Base-by-base conservation (phyloP, 2,113 vertebrate genomes). In the Cercopithecus mona region DNA sequence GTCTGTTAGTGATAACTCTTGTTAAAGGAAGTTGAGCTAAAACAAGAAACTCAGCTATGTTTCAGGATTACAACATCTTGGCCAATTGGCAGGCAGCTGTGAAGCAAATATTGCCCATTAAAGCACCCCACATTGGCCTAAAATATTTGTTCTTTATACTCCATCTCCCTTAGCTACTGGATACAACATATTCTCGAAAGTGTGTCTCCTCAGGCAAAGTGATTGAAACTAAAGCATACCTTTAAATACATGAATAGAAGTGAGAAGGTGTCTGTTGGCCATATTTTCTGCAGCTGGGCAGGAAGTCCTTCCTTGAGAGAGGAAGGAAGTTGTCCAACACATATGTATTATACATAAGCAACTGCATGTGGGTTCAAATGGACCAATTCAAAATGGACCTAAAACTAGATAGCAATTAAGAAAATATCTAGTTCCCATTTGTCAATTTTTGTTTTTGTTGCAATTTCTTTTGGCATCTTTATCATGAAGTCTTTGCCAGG, bases 181-280 rank as follows among this genome's bases (percentile, higher is more conserved):
- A 12, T 38, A 52, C 5, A 50, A 17, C 35, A 16, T 48, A 12
- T 18, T 72, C 30, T 75, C 16, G 4, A 30, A 13, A 43, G 13
- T 5, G 2, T 27, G 5, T 80, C 18, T 45, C 7, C 10, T 78
- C 32, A 38, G 23, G 10, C 22, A 72, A 59, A 27, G 30, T 57
- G 12, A 23, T 7, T 17, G 9, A 8, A 27, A 0, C 0, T 61
- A 25, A 52, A 45, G 1, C 8, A 17, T 27, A 23, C 0, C 0
- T 92, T 61, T 7, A 38, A 95, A 3, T 13, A 68, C 13, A 9
- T 35, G 13, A 72, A 6, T 22, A 78, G 40, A 90, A 48, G 9
- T 38, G 50, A 22, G 1, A 72, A 22, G 2, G 5, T 48, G 2
- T 64, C 59, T 80, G 0, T 13, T 82, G 64, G 16, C 2, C 1